Evolutionary conservation across 2,113 vertebrate species (phyloP).

Genomic region (Falcunculus frontatus): DNA sequence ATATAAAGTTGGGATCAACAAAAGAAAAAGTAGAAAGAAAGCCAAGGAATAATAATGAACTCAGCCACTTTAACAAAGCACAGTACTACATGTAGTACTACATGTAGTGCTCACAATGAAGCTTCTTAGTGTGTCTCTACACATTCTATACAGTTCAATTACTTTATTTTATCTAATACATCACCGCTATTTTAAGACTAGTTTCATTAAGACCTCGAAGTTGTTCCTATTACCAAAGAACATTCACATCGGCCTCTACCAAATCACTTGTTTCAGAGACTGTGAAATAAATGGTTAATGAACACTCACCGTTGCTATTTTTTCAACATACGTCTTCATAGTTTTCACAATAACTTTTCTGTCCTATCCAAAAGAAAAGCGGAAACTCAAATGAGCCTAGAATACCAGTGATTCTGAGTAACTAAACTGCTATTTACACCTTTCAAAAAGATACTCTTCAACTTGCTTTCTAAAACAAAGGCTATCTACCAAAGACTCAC

Average conservation of each 20-base stretch:
- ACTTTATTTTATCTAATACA: not conserved
- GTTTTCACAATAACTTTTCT: constrained; percentile 96
- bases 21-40: not conserved
- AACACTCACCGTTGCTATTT: constrained; percentile 89
- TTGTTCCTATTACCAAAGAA: not conserved
- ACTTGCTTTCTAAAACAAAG: not conserved
- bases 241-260: not conserved
- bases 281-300: not conserved
- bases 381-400: not conserved
- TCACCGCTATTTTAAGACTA: not conserved
- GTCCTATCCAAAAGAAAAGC: constrained; percentile 77
- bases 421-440: not conserved
- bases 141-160: not conserved
- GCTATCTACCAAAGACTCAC: not conserved
- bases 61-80: not conserved
- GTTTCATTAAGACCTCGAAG: not conserved
- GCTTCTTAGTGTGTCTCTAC: not conserved
- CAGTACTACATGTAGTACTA: not conserved
- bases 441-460: not conserved
- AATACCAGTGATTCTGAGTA: not conserved
- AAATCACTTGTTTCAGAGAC: not conserved
- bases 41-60: not conserved
- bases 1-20: not conserved
- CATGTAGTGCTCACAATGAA: not conserved
- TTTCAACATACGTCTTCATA: constrained; percentile 92